These are phyloP conservation scores for Tiaroga cobitis DNA, from an alignment of 2,797 vertebrate species.

Conservation along the genomic window DNA sequence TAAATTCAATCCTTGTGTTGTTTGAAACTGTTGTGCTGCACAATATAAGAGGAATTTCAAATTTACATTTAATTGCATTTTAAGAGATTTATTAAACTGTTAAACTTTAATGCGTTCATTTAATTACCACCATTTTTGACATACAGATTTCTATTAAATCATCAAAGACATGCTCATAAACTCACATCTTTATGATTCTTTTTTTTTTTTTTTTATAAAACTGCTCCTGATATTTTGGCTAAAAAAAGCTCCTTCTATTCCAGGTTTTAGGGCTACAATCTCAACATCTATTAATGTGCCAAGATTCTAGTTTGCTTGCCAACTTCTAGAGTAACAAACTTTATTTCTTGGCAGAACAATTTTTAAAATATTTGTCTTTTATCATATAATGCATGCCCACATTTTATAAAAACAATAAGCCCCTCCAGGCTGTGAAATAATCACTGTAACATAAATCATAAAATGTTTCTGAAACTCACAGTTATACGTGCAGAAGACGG, in stretches of 20 bases:
- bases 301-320: not conserved
- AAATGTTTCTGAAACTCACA: not conserved
- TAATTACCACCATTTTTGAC: not conserved
- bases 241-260: not conserved
- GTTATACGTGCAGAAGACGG: no score
- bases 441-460: not conserved
- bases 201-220: no score
- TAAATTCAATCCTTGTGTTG: no score
- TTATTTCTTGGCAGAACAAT: not conserved
- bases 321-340: not conserved
- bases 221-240: not conserved
- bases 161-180: not conserved
- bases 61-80: not conserved
- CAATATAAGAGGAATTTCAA: not conserved
- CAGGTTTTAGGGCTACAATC: not conserved
- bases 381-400: not conserved
- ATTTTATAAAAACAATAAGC: not conserved
- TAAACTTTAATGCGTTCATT: not conserved
- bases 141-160: not conserved
- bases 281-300: not conserved
- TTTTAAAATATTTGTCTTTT: not conserved
- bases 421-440: not conserved
- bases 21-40: no score
- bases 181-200: no score
- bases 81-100: not conserved